Evolutionary conservation across 35 echinoderm and acorn worm genomes (phyloP).

Genomic region (Diadema setosum): DNA sequence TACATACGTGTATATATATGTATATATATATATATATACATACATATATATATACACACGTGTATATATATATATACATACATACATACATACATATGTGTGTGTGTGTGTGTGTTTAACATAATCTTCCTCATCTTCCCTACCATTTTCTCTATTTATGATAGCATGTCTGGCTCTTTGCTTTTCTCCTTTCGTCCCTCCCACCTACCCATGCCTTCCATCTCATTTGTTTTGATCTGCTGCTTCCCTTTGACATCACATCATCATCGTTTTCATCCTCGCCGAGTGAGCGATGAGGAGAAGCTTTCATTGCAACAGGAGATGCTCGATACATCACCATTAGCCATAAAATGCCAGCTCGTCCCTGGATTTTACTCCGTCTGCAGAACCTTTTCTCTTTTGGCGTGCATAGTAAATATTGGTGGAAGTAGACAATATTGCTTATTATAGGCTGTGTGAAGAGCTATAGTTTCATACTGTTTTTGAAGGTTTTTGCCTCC

Average conservation of each 20-base stretch:
- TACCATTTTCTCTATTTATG: no score
- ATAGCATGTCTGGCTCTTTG: neutral
- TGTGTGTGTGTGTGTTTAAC: no score
- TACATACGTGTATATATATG: no score
- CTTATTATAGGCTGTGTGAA: no score
- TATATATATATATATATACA: no score
- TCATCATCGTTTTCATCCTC: neutral
- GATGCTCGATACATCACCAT: neutral
- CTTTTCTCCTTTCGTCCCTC: neutral
- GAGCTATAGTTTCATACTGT: no score
- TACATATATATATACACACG: no score
- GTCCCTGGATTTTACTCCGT: neutral
- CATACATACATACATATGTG: no score
- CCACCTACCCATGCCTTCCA: neutral
- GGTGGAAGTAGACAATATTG: no score
- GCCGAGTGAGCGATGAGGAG: neutral
- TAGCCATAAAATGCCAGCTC: neutral
- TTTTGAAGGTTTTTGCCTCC: no score
- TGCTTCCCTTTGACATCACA: neutral
- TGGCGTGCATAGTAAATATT: neutral
- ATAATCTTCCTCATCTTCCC: no score
- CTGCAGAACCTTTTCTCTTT: neutral
- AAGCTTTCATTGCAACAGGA: neutral
- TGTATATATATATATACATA: no score
- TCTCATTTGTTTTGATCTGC: neutral